Percentiles rank a stretch among this genome's conserved stretches.
phyloP scores from a whole-genome alignment of 2,888 invertebrate species.

The Drosophila cyrtoloma region DNA sequence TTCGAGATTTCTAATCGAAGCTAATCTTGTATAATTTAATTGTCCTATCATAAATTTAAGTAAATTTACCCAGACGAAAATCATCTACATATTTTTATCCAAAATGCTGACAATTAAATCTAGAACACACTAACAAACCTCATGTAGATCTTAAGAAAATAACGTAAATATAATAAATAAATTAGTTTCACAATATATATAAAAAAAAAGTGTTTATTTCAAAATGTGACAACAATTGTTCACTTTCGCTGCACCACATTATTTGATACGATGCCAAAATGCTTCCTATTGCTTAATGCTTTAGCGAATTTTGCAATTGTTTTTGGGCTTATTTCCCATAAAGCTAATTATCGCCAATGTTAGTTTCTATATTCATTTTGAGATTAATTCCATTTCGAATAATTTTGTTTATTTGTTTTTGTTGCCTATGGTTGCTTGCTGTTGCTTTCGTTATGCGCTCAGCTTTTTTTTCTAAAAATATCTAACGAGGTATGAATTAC shows the following conservation, averaged over 20 bases:
- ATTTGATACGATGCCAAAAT: slow-evolving; percentile 59
- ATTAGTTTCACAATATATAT: slow-evolving; percentile 35
- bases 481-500: slow-evolving; percentile 71
- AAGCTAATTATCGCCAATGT: slow-evolving; percentile 68
- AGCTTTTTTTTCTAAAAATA: slow-evolving; percentile 70
- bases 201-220: slow-evolving; percentile 15
- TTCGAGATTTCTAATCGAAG: slow-evolving; percentile 70
- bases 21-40: slow-evolving; percentile 29
- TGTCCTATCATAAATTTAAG: slow-evolving; percentile 48
- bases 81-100: slow-evolving; percentile 1
- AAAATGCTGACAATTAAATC: slow-evolving; percentile 46
- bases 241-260: slow-evolving; percentile 69
- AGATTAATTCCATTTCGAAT: slow-evolving; percentile 77
- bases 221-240: slow-evolving; percentile 62
- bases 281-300: slow-evolving; percentile 1
- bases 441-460: slow-evolving; percentile 41
- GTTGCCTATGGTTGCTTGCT: slow-evolving; percentile 26
- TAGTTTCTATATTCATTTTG: slow-evolving; percentile 39
- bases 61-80: slow-evolving; percentile 30
- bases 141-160: slow-evolving; percentile 44
- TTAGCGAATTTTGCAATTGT: slow-evolving; percentile 24
- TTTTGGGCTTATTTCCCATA: slow-evolving; percentile 26
- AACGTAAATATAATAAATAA: slow-evolving; percentile 40
- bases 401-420: slow-evolving; percentile 77
- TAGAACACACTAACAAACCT: slow-evolving; percentile 24